Evolutionary conservation across 2,888 invertebrate genomes (phyloP).

Genomic region (Blera fallax): DNA sequence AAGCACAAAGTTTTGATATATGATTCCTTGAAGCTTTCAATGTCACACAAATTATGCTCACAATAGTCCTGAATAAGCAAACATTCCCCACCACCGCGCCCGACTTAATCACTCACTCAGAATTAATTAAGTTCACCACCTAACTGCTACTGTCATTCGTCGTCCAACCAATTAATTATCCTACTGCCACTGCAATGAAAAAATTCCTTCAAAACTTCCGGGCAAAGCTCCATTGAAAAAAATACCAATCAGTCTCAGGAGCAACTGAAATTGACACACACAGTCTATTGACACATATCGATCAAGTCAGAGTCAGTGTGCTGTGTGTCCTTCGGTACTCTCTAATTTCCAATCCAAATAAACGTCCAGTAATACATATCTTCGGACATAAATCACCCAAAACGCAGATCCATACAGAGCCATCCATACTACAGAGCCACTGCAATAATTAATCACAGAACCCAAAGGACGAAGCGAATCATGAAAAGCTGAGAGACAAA

Average conservation of each 20-base stretch:
- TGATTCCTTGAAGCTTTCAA: neutral
- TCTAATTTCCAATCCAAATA: neutral
- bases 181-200: neutral
- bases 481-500: neutral
- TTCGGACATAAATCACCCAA: conserved; percentile 4
- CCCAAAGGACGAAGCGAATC: neutral
- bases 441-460: conserved; percentile 17
- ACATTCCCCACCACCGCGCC: neutral
- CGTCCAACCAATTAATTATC: neutral
- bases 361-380: neutral
- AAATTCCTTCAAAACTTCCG: neutral
- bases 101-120: neutral
- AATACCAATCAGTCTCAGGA: neutral
- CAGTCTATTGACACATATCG: conserved; percentile 20
- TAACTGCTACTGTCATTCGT: neutral
- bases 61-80: neutral
- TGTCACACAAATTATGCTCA: neutral
- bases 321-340: neutral
- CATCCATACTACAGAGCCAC: neutral
- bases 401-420: neutral
- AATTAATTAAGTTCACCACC: neutral
- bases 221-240: neutral
- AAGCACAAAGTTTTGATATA: neutral
- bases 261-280: neutral
- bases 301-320: neutral